Evolutionary conservation across 2,888 invertebrate species (phyloP).

Genomic region (Parnassius mnemosyne): DNA sequence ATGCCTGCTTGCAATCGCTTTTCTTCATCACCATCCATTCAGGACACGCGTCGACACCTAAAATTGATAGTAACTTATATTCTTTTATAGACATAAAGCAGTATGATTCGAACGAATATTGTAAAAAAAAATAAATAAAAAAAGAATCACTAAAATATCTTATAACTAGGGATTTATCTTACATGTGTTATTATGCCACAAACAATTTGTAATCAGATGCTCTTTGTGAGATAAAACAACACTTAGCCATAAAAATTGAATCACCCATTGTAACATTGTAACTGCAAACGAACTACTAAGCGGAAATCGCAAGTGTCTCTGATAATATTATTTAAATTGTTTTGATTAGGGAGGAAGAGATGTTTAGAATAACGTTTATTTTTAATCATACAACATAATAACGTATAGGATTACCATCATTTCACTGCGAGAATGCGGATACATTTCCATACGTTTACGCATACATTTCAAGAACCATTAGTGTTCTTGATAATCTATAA

Average conservation of each 20-base stretch:
- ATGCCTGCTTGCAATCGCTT: constrained; percentile 46
- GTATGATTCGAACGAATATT: too few species aligned
- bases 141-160: too few species aligned
- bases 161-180: background rate
- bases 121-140: too few species aligned
- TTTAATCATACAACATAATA: constrained; percentile 4
- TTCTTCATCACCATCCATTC: constrained; percentile 49
- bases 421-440: background rate
- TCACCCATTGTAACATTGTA: constrained; percentile 39
- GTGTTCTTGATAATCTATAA: too few species aligned
- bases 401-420: constrained; percentile 5
- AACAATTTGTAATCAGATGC: constrained; percentile 39
- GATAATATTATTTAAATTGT: constrained; percentile 4
- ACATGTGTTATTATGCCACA: constrained; percentile 51
- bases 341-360: constrained; percentile 8
- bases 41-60: constrained; percentile 57
- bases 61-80: background rate
- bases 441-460: background rate
- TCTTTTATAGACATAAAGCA: too few species aligned
- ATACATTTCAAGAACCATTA: too few species aligned
- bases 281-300: constrained; percentile 5
- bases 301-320: background rate
- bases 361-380: constrained; percentile 17
- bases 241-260: constrained; percentile 38
- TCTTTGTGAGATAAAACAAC: constrained; percentile 29